Percentiles rank a stretch among this genome's conserved stretches.
These are phyloP conservation scores for Daubentonia madagascariensis DNA, from an alignment of 2,113 vertebrate species.

Conservation along the genomic window DNA sequence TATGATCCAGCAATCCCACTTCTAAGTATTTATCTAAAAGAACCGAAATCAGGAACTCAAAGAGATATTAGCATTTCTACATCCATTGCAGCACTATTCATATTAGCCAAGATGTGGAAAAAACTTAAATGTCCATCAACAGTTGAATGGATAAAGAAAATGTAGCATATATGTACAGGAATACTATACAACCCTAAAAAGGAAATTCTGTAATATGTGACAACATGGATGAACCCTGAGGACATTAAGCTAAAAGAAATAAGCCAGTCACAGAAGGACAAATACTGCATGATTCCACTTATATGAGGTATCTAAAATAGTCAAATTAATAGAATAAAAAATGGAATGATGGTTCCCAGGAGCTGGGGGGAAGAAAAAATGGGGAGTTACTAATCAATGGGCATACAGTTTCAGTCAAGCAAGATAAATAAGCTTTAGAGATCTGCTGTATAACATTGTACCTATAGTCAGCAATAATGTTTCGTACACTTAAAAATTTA, in stretches of 20 bases:
- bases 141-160: neutral
- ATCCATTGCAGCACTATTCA: neutral
- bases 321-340: neutral
- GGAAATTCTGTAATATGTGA: too few species aligned
- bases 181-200: neutral
- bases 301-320: neutral
- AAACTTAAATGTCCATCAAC: neutral
- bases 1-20: neutral
- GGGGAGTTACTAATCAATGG: neutral
- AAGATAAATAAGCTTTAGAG: too few species aligned
- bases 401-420: neutral
- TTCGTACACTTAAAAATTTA: neutral
- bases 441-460: neutral
- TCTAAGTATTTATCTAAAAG: neutral
- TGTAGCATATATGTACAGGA: neutral
- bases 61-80: neutral
- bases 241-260: too few species aligned
- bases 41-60: neutral
- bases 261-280: neutral
- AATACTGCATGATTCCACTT: neutral
- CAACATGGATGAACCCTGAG: too few species aligned
- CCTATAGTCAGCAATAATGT: neutral
- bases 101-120: neutral
- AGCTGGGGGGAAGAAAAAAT: too few species aligned
- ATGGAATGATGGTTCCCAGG: neutral